phyloP scores from a whole-genome alignment of 2,113 vertebrate genomes.

The Mobula hypostoma region DNA sequence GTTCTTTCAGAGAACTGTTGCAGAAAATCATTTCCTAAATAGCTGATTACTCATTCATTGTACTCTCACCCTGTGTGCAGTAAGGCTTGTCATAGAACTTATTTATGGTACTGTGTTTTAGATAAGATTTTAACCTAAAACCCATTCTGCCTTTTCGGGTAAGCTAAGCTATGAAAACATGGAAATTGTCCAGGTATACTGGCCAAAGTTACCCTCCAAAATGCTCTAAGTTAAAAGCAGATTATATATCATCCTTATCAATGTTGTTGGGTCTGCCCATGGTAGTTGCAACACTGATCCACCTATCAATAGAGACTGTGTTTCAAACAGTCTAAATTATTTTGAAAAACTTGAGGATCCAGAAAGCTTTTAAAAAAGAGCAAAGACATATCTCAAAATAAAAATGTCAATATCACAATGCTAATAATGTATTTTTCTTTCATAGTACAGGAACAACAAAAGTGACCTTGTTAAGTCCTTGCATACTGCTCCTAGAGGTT shows the following conservation, averaged over 20 bases:
- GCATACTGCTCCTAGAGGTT: neutral
- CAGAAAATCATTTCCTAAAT: neutral
- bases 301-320: neutral
- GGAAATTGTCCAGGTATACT: neutral
- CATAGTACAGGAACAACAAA: neutral
- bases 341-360: neutral
- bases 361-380: neutral
- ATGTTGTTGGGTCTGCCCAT: neutral
- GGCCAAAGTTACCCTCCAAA: neutral
- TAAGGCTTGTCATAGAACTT: neutral
- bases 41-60: neutral
- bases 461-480: slow-evolving; percentile 18
- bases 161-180: neutral
- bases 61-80: neutral
- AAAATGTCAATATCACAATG: neutral
- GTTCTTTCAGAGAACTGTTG: neutral
- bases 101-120: neutral
- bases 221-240: neutral
- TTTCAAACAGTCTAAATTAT: neutral
- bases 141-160: neutral
- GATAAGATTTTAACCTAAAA: neutral
- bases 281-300: neutral
- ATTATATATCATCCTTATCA: neutral
- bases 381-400: neutral
- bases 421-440: neutral